Base-by-base conservation (phyloP, 2,113 vertebrate species). In the Lepisosteus osseus region DNA sequence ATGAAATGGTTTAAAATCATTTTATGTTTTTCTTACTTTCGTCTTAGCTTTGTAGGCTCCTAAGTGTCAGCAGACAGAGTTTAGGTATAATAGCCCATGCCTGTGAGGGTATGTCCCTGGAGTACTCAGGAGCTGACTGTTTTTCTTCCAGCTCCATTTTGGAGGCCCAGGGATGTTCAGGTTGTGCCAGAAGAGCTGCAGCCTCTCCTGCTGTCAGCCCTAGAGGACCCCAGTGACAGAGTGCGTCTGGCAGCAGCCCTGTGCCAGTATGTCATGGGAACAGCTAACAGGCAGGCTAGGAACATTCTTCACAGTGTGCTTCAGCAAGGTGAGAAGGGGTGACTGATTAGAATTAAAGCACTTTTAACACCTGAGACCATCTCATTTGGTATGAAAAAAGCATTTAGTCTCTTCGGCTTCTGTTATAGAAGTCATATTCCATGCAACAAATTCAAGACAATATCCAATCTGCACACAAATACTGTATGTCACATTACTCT, bases 211-310 rank as follows among this genome's bases (percentile, higher is more conserved):
- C 65, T 55, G 14, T 78, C 81, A 57, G 80, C 85, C 14, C 79
- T 90, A 57, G 66, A 9, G 65, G 81, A 87, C 63, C 44, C 69
- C 54, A 84, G 87, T 59, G 15, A 55, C 47, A 79, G 76, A 0
- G 88, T 91, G 54, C 76, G 54, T 75, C 84, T 87, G 79, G 88
- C 88, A 11, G 85, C 89, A 7, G 89, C 89, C 0, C 1, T 90
- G 42, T 87, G 85, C 67, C 86, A 86, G 0, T 87, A 85, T 55
- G 70, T 78, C 65, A 78, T 77, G 54, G 77, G 67, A 67, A 68
- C 79, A 7, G 63, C 73, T 40, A 80, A 84, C 43, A 64, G 67
- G 12, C 69, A 74, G 42, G 87, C 86, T 67, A 78, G 0, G 40
- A 59, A 77, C 15, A 76, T 91, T 77, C 79, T 90, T 80, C 72